Evolutionary conservation across 2,888 invertebrate genomes (phyloP), one percentile per base, ranked within the genome.

Genomic region (Taenaris catops): DNA sequence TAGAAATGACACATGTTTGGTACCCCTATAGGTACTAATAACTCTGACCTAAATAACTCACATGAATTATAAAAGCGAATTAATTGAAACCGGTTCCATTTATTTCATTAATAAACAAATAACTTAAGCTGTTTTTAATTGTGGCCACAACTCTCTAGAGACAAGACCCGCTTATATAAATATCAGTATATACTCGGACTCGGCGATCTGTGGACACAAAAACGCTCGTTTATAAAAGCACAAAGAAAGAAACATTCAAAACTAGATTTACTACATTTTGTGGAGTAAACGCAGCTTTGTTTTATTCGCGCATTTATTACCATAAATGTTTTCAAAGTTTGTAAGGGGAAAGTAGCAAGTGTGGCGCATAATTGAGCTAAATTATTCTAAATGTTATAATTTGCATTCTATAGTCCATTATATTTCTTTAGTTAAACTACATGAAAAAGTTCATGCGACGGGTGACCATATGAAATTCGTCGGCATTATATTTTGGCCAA

Each of bases 91-190:
- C n/a, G n/a, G n/a, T n/a, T n/a, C n/a, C n/a, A n/a, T n/a, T n/a
- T n/a, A n/a, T n/a, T n/a, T n/a, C n/a, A n/a, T n/a, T n/a, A n/a
- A n/a, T n/a, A n/a, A n/a, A n/a, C n/a, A n/a, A n/a, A n/a, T n/a
- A n/a, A n/a, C n/a, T n/a, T n/a, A n/a, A n/a, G n/a, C n/a, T n/a
- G n/a, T n/a, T n/a, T n/a, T n/a, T n/a, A n/a, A n/a, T n/a, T n/a
- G n/a, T n/a, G n/a, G n/a, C n/a, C n/a, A 51, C 47, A 44, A 44
- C 43, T 18, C 37, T 16, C 32, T 5, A 17, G 32, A 12, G 37
- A 23, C 12, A 4, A 12, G 3, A 20, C 3, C 8, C 4, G 18
- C 16, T 23, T 16, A 26, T 12, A 32, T 12, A n/a, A 23, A 38
- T 18, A 38, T 38, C 37, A 32, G 32, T 37, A 37, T 17, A 17